Evolutionary conservation across 1,140 invertebrate species (phyloP).

Genomic region (Magallana ariakensis): DNA sequence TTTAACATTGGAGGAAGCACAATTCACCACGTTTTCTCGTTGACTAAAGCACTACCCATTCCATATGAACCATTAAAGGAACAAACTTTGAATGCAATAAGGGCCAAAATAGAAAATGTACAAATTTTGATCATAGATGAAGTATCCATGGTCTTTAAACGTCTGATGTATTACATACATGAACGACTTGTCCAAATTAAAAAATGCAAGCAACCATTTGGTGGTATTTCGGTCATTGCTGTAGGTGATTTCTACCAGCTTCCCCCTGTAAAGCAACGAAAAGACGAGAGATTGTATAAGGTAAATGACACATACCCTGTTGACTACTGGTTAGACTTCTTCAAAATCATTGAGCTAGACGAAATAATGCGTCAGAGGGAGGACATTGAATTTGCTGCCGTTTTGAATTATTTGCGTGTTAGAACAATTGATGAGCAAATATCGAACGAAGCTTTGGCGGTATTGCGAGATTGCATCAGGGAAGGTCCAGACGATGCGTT

Average conservation of each 20-base stretch:
- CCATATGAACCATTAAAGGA: too few species aligned
- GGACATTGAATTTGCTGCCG: constrained; percentile 39
- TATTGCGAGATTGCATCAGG: constrained; percentile 31
- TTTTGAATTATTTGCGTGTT: not conserved
- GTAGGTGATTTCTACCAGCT: constrained; percentile 51
- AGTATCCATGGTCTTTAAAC: too few species aligned
- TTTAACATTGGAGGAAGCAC: too few species aligned
- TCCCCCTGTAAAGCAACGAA: constrained; percentile 41
- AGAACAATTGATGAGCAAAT: not conserved
- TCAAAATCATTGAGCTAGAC: constrained; percentile 3
- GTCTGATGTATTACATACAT: too few species aligned
- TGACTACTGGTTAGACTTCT: constrained; percentile 44
- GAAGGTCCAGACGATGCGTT: constrained; percentile 21
- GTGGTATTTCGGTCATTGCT: constrained; percentile 44
- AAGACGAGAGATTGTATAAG: constrained; percentile 24
- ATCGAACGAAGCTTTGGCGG: not conserved
- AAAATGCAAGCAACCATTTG: constrained; percentile 33
- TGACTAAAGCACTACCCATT: too few species aligned
- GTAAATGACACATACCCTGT: not conserved
- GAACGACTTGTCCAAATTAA: not conserved
- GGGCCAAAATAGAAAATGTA: too few species aligned
- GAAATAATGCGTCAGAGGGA: constrained; percentile 50
- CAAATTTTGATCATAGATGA: too few species aligned
- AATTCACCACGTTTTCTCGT: too few species aligned
- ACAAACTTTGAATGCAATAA: too few species aligned